These are phyloP conservation scores for Macheiramphus alcinus DNA, from an alignment of 2,113 vertebrate genomes.

Conservation along the genomic window DNA sequence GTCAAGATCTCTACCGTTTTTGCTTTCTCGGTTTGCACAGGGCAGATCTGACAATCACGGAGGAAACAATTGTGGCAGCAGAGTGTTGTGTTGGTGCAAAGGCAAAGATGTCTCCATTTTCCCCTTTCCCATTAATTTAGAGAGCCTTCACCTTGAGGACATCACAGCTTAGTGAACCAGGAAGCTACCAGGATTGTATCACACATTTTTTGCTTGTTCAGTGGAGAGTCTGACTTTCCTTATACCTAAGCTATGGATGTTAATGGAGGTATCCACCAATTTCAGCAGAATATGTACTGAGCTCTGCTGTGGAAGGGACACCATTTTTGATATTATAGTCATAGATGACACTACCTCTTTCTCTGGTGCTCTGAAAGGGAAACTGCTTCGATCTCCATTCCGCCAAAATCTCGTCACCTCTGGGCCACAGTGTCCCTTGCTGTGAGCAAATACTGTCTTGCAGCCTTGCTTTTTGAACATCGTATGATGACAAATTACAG, in stretches of 20 bases:
- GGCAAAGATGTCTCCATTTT: not conserved
- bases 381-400: not conserved
- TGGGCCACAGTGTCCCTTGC: not conserved
- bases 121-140: not conserved
- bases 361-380: not conserved
- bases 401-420: not conserved
- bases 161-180: not conserved
- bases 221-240: not conserved
- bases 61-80: not conserved
- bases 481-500: rapidly evolving
- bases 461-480: not conserved
- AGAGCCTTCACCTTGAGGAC: not conserved
- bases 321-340: not conserved
- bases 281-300: rapidly evolving
- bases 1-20: not conserved
- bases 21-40: not conserved
- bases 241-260: not conserved
- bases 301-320: not conserved
- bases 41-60: not conserved
- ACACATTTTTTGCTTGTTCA: not conserved
- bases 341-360: not conserved
- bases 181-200: not conserved
- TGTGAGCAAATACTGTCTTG: not conserved
- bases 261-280: not conserved
- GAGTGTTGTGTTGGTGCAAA: not conserved